Base-by-base conservation (phyloP, 2,797 vertebrate species). In the Chrosomus eos region DNA sequence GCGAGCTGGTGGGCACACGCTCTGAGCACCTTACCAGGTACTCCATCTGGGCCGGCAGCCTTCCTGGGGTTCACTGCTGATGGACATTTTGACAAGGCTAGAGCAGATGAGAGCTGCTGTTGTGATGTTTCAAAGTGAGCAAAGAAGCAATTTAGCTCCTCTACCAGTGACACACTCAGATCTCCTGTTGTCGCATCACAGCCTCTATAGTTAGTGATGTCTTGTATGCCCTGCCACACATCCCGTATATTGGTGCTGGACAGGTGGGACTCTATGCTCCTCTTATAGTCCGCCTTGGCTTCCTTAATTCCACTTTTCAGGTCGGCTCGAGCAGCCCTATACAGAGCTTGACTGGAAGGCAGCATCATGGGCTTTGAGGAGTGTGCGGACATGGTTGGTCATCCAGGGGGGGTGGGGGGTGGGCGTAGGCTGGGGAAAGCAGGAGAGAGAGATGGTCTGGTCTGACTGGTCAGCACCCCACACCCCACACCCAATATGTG, bases 141-240 rank as follows among this genome's bases (percentile, higher is more conserved):
- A 75, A 67, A 83, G 28, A 67, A 75, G 58, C 7, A 19, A 9
- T 51, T 83, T 28, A 66, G 26, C 71, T 83, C 58, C 26, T 82
- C 80, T 62, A 13, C 40, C 58, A 79, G n/a, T 4, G n/a, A 2
- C 2, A 5, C n/a, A 21, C 28, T 21, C 18, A 21, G 31, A 19
- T 83, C 38, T 33, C 40, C 40, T 60, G 51, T 45, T 21, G 33
- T 82, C 19, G 21, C 19, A 23, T 83, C 19, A 53, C 72, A 83
- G 71, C 60, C 71, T 51, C 19, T 83, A 14, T 19, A 40, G 2
- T 31, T 82, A 4, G 55, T 78, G 76, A 40, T 78, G 36, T n/a
- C 3, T 40, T 18, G n/a, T 8, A 62, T 78, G 33, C 76, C 48
- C 28, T 75, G 28, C 73, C 21, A 76, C 73, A 76, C 51, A 19